These are phyloP conservation scores for Lemur catta DNA, from an alignment of 2,797 vertebrate genomes.

Conservation along the genomic window DNA sequence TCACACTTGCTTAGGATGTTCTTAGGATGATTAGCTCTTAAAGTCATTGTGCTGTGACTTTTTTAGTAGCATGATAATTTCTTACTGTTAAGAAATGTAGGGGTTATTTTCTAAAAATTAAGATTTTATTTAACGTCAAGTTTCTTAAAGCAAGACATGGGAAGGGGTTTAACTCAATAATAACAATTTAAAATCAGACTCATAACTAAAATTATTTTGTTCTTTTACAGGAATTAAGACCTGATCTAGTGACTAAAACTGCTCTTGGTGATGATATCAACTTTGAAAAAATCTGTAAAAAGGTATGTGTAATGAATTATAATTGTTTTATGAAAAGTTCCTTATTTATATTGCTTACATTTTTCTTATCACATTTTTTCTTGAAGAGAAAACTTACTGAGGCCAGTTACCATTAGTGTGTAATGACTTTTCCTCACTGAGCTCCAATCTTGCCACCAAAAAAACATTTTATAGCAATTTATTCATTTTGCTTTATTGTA, in stretches of 20 bases:
- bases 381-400: background rate
- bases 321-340: constrained; percentile 1
- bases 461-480: background rate
- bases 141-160: background rate
- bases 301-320: constrained; percentile 77
- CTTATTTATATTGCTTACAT: background rate
- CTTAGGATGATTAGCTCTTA: background rate
- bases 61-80: background rate
- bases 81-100: background rate
- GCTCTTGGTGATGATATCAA: constrained; percentile 90
- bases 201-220: constrained; percentile 9
- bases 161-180: background rate
- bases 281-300: constrained; percentile 92
- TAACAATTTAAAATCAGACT: constrained; percentile 10
- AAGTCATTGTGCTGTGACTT: background rate
- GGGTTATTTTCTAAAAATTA: background rate
- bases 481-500: background rate
- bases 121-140: background rate
- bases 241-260: constrained; percentile 92
- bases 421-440: background rate
- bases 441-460: background rate
- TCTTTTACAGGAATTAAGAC: constrained; percentile 83
- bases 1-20: background rate
- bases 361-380: background rate
- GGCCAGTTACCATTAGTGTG: background rate